Percentiles rank a stretch among this genome's conserved stretches.
phyloP scores from a whole-genome alignment of 2,113 vertebrate species.

The Corvus cornix region DNA sequence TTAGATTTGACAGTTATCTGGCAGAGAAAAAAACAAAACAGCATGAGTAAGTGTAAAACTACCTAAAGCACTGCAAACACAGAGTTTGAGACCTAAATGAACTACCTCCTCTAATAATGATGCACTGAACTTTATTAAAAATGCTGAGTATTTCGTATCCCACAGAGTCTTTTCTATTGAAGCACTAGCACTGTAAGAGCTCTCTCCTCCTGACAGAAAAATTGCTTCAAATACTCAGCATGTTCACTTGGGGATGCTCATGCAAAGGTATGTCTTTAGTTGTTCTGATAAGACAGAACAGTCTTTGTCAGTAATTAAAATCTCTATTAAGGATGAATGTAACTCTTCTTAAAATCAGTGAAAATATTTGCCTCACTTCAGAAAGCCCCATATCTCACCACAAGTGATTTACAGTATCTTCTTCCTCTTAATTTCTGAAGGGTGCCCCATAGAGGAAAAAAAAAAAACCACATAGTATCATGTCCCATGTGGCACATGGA shows the following conservation, averaged over 20 bases:
- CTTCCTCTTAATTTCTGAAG: not conserved
- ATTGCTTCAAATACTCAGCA: not conserved
- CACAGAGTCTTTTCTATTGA: not conserved
- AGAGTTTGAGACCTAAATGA: not conserved
- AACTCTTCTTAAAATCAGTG: not conserved
- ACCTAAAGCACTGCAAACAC: not conserved
- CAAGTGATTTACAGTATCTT: not conserved
- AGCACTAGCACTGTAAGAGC: not conserved
- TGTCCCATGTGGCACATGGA: not conserved
- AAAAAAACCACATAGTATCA: not conserved
- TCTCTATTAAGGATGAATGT: not conserved
- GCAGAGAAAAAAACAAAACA: not conserved
- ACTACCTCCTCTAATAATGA: not conserved
- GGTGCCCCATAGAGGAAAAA: not conserved
- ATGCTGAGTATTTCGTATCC: not conserved
- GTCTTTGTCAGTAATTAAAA: constrained; percentile 8
- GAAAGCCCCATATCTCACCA: not conserved
- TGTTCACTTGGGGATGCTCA: not conserved
- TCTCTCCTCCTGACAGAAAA: not conserved
- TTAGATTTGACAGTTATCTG: not conserved
- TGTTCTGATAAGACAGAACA: not conserved
- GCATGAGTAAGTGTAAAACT: not conserved
- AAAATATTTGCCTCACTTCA: not conserved
- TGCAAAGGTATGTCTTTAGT: not conserved
- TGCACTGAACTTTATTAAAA: not conserved